Evolutionary conservation across 2,797 vertebrate species (phyloP), one percentile per base, ranked within the genome.

Genomic region (Pseudochirops cupreus): DNA sequence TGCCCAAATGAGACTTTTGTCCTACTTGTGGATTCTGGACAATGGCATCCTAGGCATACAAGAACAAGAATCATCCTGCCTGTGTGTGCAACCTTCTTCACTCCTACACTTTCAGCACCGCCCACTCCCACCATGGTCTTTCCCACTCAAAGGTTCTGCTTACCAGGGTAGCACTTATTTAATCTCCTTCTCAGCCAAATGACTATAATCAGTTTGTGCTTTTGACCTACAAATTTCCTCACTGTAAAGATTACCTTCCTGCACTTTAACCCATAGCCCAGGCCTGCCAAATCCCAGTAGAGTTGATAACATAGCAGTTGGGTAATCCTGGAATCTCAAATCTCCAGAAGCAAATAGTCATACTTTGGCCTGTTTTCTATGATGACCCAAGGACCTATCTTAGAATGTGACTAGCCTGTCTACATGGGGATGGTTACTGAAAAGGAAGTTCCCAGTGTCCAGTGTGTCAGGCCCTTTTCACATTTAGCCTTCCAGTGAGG

Each of bases 281-380:
- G 74, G 39, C 12, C 18, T 46, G 7, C 18, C 39, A 39, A 0
- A 46, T 39, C 6, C 18, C 74, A 24, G 74, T 3, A 91, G 26
- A 52, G 46, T 93, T 87, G 93, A 46, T 62, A 33, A 93, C 82
- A 24, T 52, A 55, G 1, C 62, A 95, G 56, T 92, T 96, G 87
- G 93, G 91, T 9, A 95, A 67, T 89, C n/a, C 53, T 6, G 58
- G 59, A 92, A 74, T 94, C 33, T 21, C 39, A 94, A 50, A 21
- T 14, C 54, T 96, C 33, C 50, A 24, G 90, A 67, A 24, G 11
- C 28, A 92, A 87, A 94, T 91, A 1, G 24, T n/a, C 93, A 39
- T 6, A 28, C 21, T 46, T 82, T 21, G 74, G 74, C 74, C 74
- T 5, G 31, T 62, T 87, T 82, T 50, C 39, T 50, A 11, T 50